Percentiles rank a stretch among this genome's conserved stretches.
phyloP scores from a whole-genome alignment of 2,888 invertebrate species.

The Tetrapedia diversipes region DNA sequence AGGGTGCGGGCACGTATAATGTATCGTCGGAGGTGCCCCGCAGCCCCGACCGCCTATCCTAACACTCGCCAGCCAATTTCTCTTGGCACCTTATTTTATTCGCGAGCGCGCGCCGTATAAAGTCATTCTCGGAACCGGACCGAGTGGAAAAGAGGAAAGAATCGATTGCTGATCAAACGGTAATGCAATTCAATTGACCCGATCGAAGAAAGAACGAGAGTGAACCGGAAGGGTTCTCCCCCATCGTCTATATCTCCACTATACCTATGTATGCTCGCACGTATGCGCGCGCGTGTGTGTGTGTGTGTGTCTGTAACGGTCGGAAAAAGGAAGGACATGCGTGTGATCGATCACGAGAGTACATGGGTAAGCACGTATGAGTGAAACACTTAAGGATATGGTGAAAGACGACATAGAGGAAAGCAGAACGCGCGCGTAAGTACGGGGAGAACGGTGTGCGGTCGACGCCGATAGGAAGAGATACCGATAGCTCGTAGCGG shows the following conservation, averaged over 20 bases:
- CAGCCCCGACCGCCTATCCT: slow-evolving; percentile 43
- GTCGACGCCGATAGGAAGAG: slow-evolving; percentile 20
- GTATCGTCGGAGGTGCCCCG: slow-evolving; percentile 51
- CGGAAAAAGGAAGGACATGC: slow-evolving; percentile 26
- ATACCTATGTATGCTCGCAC: slow-evolving; percentile 5
- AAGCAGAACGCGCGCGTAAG: neutral
- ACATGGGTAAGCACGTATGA: slow-evolving; percentile 20
- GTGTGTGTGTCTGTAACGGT: slow-evolving; percentile 23
- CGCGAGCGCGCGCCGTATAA: slow-evolving; percentile 61
- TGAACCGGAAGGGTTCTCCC: slow-evolving; percentile 39
- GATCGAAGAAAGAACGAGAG: slow-evolving; percentile 46
- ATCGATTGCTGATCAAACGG: slow-evolving; percentile 73
- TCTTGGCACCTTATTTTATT: slow-evolving; percentile 66
- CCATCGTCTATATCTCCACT: neutral
- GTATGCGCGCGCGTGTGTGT: neutral
- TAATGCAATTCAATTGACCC: slow-evolving; percentile 73
- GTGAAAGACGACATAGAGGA: slow-evolving; percentile 36
- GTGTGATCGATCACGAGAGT: slow-evolving; percentile 30
- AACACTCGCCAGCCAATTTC: slow-evolving; percentile 58
- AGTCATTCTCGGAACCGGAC: slow-evolving; percentile 64
- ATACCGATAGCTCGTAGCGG: slow-evolving; percentile 27
- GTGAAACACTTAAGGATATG: slow-evolving; percentile 45
- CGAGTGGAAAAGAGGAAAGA: slow-evolving; percentile 63
- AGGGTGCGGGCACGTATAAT: slow-evolving; percentile 17
- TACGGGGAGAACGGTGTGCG: no score